Conservation (phyloP, 1,140 invertebrate genomes). For the Drosophila tsacasi region DNA sequence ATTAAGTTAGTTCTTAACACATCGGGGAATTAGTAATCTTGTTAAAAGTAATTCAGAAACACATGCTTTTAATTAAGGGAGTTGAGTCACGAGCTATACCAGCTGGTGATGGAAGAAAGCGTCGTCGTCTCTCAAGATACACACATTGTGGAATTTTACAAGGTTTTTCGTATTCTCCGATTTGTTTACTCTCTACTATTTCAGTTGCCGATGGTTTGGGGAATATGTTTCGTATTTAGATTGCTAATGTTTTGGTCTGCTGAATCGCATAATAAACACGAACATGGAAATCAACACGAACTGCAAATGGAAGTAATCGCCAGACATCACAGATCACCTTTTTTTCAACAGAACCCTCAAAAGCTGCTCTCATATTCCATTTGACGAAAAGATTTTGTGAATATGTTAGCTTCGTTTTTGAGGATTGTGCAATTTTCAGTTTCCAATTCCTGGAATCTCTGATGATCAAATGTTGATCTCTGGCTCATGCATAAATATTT, state of each 20-base stretch:
- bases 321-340: conserved; percentile 4
- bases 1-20: background rate
- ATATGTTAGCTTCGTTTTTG: conserved; percentile 12
- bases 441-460: conserved; percentile 28
- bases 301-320: conserved; percentile 15
- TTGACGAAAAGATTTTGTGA: conserved; percentile 15
- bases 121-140: conserved; percentile 7
- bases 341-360: conserved; percentile 18
- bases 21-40: background rate
- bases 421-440: conserved; percentile 46
- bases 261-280: conserved; percentile 61
- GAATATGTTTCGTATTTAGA: conserved; percentile 15
- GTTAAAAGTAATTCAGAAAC: conserved; percentile 13
- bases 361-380: conserved; percentile 7
- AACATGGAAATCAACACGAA: conserved; percentile 5
- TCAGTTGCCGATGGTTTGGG: conserved; percentile 1
- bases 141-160: conserved; percentile 26
- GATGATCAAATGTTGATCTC: conserved; percentile 53
- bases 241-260: conserved; percentile 67
- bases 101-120: conserved; percentile 3
- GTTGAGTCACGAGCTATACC: conserved; percentile 1
- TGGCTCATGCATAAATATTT: conserved; percentile 76
- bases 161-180: conserved; percentile 4
- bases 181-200: conserved; percentile 8
- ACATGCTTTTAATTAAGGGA: conserved; percentile 11